Base-by-base conservation (phyloP, 1,140 invertebrate genomes). In the Sinella curviseta region DNA sequence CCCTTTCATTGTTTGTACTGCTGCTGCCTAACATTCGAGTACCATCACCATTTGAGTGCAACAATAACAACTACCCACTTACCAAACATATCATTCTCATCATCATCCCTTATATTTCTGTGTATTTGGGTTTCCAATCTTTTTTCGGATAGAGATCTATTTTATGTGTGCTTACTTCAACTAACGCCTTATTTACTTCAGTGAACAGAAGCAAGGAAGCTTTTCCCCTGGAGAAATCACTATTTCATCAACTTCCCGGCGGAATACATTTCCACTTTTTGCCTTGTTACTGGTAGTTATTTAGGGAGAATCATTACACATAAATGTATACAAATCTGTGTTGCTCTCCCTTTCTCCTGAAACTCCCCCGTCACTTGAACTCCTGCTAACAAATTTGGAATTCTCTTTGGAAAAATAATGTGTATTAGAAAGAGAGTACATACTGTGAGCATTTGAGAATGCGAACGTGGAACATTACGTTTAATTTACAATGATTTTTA, bases 141-240 rank as follows among this genome's bases (percentile, higher is more conserved):
- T 48, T 20, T 20, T 48, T 48, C 20, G 8, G 39, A 48, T 48
- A 48, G 20, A 8, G 57, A 65, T 26, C 14, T 65, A 4, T 65
- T 17, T 65, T 65, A 65, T 65, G 8, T 26, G 16, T 65, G 24
- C 57, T 48, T 48, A 12, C 39, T n/a, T n/a, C n/a, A n/a, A n/a
- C n/a, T 60, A 4, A 8, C n/a, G 24, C 55, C 55, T n/a, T 26
- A 30, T 33, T 70, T 70, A 70, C 28, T 30, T 33, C 3, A 60
- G 24, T 60, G 57, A 60, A 60, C 12, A 60, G 65, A 16, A 65
- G 57, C 24, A 65, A 65, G 57, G 65, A 70, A 33, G 65, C 26
- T 33, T 70, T 31, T 70, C 65, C 57, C 65, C 65, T 31, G 30
- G 65, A 70, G 65, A 70, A 70, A 70, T 70, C 65, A 70, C 26